Conservation (phyloP, 1,140 invertebrate genomes). For the Dolichoris vasculosae region DNA sequence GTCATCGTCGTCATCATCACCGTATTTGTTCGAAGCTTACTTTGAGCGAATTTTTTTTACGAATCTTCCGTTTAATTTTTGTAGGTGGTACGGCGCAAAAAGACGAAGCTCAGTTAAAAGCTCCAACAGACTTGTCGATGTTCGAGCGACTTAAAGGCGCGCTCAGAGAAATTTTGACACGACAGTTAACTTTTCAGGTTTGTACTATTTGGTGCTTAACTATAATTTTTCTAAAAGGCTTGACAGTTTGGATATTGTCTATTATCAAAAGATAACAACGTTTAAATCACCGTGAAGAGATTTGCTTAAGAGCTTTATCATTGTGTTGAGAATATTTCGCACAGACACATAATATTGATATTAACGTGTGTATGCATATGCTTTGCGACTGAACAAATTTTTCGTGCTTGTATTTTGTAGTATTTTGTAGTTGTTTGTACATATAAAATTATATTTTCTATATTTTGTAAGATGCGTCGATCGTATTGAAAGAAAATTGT, state of each 20-base stretch:
- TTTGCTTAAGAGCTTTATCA: slow-evolving; percentile 43
- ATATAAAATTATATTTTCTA: slow-evolving; percentile 47
- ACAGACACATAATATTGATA: slow-evolving; percentile 39
- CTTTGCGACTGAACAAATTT: slow-evolving; percentile 32
- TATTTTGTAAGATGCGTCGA: slow-evolving; percentile 22
- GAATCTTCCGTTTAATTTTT: slow-evolving; percentile 46
- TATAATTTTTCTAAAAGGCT: slow-evolving; percentile 55
- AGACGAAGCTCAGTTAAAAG: slow-evolving; percentile 68
- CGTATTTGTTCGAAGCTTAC: too few relatives aligned
- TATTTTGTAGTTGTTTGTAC: slow-evolving; percentile 51
- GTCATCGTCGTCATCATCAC: too few relatives aligned
- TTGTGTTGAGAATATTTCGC: slow-evolving; percentile 39
- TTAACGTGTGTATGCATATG: slow-evolving; percentile 41
- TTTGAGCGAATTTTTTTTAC: too few relatives aligned
- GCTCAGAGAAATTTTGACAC: slow-evolving; percentile 69
- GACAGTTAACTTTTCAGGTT: slow-evolving; percentile 66
- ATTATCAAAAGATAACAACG: slow-evolving; percentile 51
- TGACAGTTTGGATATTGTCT: slow-evolving; percentile 56
- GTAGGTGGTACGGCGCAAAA: slow-evolving; percentile 64
- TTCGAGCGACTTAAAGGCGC: slow-evolving; percentile 72
- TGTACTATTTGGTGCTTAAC: slow-evolving; percentile 58
- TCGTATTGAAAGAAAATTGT: slow-evolving; percentile 20
- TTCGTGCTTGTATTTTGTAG: slow-evolving; percentile 46
- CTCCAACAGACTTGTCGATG: slow-evolving; percentile 68
- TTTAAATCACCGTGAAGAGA: slow-evolving; percentile 11